phyloP scores from a whole-genome alignment of 2,797 vertebrate genomes.

The Scarus forsteni region DNA sequence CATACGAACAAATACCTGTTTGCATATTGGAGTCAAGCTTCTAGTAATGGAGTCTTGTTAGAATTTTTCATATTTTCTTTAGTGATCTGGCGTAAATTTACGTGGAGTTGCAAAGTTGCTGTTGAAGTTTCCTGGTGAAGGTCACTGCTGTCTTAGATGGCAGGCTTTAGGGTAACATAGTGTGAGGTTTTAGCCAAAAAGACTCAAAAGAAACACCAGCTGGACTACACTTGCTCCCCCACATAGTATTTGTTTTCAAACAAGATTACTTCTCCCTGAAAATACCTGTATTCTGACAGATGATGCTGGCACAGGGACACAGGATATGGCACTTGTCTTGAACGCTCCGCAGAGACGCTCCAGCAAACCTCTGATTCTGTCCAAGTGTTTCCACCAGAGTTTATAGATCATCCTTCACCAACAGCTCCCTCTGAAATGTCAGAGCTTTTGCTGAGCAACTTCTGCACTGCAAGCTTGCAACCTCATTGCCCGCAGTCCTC shows the following conservation, averaged over 20 bases:
- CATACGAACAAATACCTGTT: too few relatives aligned
- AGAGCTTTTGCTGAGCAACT: slow-evolving; percentile 25
- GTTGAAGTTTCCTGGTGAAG: too few relatives aligned
- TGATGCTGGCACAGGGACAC: slow-evolving; percentile 36
- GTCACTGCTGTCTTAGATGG: too few relatives aligned
- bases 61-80: too few relatives aligned
- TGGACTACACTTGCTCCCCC: neutral
- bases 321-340: slow-evolving; percentile 16
- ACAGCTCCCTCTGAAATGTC: slow-evolving; percentile 12
- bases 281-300: slow-evolving; percentile 33
- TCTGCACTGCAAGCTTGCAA: slow-evolving; percentile 13
- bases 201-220: slow-evolving; percentile 2
- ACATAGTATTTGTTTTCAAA: too few relatives aligned
- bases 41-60: too few relatives aligned
- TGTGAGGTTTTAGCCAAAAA: too few relatives aligned
- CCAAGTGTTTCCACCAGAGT: slow-evolving; percentile 30
- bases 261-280: slow-evolving; percentile 5
- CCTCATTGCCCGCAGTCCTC: slow-evolving; percentile 37
- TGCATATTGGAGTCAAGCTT: too few relatives aligned
- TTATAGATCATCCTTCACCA: slow-evolving; percentile 37
- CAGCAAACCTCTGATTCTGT: slow-evolving; percentile 33
- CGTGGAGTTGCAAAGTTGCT: too few relatives aligned
- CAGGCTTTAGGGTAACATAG: too few relatives aligned
- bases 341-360: slow-evolving; percentile 27
- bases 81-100: too few relatives aligned